A percentile compares a stretch with the other conserved stretches of the same genome.
Evolutionary conservation across 1,140 invertebrate genomes (phyloP).

Genomic region (Aphelinus atriplicis): DNA sequence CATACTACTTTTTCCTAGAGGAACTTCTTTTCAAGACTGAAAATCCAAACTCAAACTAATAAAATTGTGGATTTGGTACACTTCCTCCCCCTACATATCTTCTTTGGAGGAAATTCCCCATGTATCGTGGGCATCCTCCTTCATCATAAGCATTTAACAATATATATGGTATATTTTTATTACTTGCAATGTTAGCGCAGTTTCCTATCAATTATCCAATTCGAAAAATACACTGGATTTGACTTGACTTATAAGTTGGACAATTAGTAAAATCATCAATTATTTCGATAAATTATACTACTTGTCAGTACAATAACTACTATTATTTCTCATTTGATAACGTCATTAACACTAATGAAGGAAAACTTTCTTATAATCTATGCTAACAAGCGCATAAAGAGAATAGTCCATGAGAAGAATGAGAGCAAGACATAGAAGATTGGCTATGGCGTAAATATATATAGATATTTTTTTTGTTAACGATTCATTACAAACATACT

Average conservation of each 20-base stretch:
- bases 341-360: constrained; percentile 8
- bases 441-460: constrained; percentile 19
- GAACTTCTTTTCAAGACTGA: too few species aligned
- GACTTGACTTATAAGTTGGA: neutral
- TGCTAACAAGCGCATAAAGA: constrained; percentile 18
- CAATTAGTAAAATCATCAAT: constrained; percentile 19
- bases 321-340: neutral
- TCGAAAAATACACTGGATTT: constrained; percentile 22
- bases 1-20: too few species aligned
- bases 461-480: constrained; percentile 4
- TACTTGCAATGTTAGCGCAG: constrained; percentile 6
- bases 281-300: constrained; percentile 9
- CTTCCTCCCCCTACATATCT: too few species aligned
- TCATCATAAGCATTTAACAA: neutral
- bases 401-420: constrained; percentile 17
- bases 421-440: constrained; percentile 28
- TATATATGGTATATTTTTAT: neutral
- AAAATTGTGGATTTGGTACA: too few species aligned
- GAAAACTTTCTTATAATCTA: neutral
- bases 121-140: neutral
- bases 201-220: constrained; percentile 1
- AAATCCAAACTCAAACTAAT: too few species aligned
- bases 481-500: constrained; percentile 18
- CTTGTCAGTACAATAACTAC: constrained; percentile 8
- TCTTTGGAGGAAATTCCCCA: too few species aligned